Percentiles rank a stretch among this genome's conserved stretches.
Conservation (phyloP, 2,113 vertebrate species). For the Excalfactoria chinensis region DNA sequence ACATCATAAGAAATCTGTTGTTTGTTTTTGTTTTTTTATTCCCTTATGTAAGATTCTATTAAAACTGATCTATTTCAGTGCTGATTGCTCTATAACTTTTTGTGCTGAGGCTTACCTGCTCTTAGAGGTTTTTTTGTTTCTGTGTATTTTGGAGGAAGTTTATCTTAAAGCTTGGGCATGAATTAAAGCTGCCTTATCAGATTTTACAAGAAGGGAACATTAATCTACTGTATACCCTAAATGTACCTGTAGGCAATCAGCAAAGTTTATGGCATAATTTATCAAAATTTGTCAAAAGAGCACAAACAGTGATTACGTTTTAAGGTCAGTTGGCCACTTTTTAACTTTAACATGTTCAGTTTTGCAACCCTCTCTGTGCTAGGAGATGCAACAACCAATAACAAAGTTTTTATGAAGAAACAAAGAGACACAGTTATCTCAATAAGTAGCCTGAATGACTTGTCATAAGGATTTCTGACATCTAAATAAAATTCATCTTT, state of each 20-base stretch:
- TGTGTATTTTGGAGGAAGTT: not conserved
- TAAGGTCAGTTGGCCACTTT: constrained; percentile 36
- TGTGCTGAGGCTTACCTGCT: not conserved
- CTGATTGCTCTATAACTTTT: not conserved
- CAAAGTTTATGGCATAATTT: not conserved
- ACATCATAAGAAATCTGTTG: not conserved
- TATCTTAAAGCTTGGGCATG: not conserved
- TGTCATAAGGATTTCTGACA: accelerated
- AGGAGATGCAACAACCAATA: not conserved
- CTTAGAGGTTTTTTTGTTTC: not conserved
- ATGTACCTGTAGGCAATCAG: not conserved
- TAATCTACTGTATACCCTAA: not conserved
- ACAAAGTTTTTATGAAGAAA: not conserved
- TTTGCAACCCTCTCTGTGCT: not conserved
- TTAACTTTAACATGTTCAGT: not conserved
- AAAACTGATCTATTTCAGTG: not conserved
- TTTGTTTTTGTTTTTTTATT: not conserved
- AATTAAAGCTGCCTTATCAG: not conserved
- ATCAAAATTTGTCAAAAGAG: constrained; percentile 15
- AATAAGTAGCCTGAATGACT: not conserved
- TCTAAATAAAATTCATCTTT: not conserved
- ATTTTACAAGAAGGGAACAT: not conserved
- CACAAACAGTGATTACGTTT: not conserved
- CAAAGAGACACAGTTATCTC: not conserved
- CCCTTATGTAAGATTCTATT: not conserved